Conservation (phyloP, 1,140 invertebrate species). For the Drosophila sp. region DNA sequence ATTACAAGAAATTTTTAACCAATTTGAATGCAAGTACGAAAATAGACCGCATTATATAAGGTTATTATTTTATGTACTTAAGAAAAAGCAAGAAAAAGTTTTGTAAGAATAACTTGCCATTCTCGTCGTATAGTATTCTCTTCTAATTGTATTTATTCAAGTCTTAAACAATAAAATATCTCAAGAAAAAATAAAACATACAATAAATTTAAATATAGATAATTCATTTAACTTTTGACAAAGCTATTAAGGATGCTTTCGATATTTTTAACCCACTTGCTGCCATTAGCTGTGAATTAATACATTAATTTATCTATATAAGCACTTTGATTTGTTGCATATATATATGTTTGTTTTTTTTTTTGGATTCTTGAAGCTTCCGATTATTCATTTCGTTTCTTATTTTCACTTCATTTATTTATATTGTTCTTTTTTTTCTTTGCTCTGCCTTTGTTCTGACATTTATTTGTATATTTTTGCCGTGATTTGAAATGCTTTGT, state of each 20-base stretch:
- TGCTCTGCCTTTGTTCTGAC: conserved; percentile 61
- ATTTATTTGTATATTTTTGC: conserved; percentile 37
- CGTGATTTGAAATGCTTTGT: conserved; percentile 77
- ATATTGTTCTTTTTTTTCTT: neutral
- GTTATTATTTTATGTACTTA: too few species aligned
- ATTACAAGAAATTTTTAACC: too few species aligned
- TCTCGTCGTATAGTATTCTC: too few species aligned
- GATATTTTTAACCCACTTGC: neutral
- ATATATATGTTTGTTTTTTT: conserved; percentile 2
- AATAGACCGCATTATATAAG: too few species aligned
- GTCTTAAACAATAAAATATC: too few species aligned
- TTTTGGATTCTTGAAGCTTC: conserved; percentile 22
- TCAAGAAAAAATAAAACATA: too few species aligned
- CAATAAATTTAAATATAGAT: too few species aligned
- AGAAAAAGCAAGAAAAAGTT: too few species aligned
- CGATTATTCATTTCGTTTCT: conserved; percentile 42
- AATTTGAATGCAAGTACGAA: too few species aligned
- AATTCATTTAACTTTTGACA: neutral
- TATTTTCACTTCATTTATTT: conserved; percentile 8
- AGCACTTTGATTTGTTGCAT: neutral
- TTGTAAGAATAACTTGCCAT: too few species aligned
- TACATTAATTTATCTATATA: conserved; percentile 2
- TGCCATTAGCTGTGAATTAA: neutral
- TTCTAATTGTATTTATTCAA: too few species aligned
- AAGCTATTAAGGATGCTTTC: neutral